These are phyloP conservation scores for Sitta carolinensis DNA, from an alignment of 2,797 vertebrate genomes.

Conservation along the genomic window DNA sequence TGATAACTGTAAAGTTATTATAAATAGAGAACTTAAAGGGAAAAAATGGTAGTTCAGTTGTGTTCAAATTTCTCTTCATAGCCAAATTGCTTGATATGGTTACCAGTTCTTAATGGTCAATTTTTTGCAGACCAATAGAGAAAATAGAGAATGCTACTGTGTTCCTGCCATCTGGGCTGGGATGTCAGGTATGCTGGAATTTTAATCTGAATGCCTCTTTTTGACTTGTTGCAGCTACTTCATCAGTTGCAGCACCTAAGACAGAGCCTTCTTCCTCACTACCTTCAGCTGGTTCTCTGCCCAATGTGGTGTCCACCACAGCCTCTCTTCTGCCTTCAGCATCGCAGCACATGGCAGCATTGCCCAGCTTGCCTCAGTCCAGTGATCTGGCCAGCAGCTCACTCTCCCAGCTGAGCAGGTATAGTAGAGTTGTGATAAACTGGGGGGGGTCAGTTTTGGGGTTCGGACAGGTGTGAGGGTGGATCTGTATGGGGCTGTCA, in stretches of 20 bases:
- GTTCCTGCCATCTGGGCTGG: background rate
- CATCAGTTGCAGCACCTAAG: constrained; percentile 85
- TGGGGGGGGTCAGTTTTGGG: background rate
- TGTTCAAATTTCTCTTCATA: background rate
- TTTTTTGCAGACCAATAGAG: background rate
- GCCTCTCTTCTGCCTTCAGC: constrained; percentile 81
- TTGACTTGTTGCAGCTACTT: constrained; percentile 76
- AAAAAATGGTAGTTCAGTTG: background rate
- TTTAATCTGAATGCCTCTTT: background rate
- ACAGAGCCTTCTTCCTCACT: constrained; percentile 84
- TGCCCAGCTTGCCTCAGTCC: constrained; percentile 82
- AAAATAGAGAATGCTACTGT: background rate
- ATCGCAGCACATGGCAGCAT: constrained; percentile 77
- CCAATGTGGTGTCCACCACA: constrained; percentile 79
- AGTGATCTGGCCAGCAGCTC: constrained; percentile 82
- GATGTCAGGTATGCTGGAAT: background rate
- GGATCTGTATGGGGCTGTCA: background rate
- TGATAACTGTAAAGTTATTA: background rate
- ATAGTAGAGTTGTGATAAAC: background rate
- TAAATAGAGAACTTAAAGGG: background rate
- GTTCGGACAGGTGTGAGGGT: background rate
- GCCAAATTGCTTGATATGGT: background rate
- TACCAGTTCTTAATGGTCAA: background rate
- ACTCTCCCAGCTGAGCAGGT: constrained; percentile 90
- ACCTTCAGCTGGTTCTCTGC: constrained; percentile 71